Base-by-base conservation (phyloP, 1,140 invertebrate species). In the honey bee (Apis mellifera) region DNA sequence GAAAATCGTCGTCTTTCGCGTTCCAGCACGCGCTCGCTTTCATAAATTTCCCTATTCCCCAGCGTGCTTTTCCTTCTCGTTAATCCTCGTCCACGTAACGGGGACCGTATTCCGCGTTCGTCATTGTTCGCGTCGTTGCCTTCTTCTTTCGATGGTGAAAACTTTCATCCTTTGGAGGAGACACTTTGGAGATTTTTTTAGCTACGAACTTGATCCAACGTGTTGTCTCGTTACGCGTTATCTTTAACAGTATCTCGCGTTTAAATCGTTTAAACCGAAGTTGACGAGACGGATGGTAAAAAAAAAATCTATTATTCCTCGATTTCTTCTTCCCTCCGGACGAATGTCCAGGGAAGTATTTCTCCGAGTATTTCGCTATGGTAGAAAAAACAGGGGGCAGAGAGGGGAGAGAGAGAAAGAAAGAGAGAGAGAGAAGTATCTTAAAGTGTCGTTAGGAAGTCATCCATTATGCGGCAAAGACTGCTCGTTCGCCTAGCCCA, bases 381-480 rank as follows among this genome's bases (percentile, higher is more conserved):
- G 65, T 19, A 83, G 84, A 89, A 90, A 42, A 89, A 90, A 90
- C 87, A 85, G 42, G 21, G 84, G 26, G 57, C 72, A 76, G 88
- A 76, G 85, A 89, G 73, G 84, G 86, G 88, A 84, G 91, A 42
- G 5, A 42, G 32, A 32, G 32, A 32, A 2, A 32, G 32, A 32
- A 2, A 32, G 32, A 42, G 32, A 42, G 5, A 42, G 32, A 32
- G 32, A 86, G 91, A 92, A 92, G 91, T 91, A 91, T 91, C 91
- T 92, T 92, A 92, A 92, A 92, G 91, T 92, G 91, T 92, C 91
- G 91, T 92, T 92, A 92, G 91, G 91, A 92, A 92, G 91, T 92
- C 91, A 91, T 92, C 91, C 91, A 92, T 92, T 92, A 92, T 92
- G 90, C 91, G 89, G 89, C 89, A 88, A 90, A 91, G 87, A 85